phyloP scores from a whole-genome alignment of 2,888 invertebrate species.

The Ommatoiulus sabulosus region DNA sequence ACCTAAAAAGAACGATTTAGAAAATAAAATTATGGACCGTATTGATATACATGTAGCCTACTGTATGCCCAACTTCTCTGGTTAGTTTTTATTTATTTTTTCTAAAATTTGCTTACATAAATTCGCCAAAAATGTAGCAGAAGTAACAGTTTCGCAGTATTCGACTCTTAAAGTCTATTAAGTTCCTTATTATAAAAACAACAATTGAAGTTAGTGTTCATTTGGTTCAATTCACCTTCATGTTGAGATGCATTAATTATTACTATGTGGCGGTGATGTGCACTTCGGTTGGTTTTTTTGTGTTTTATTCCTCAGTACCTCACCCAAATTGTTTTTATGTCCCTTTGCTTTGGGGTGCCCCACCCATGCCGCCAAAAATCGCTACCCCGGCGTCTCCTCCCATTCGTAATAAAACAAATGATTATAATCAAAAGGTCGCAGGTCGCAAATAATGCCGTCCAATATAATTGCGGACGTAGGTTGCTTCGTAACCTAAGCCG shows the following conservation, averaged over 20 bases:
- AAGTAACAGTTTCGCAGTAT: too few species aligned
- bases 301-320: not conserved
- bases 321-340: conserved; percentile 11
- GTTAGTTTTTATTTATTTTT: too few species aligned
- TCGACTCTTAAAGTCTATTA: too few species aligned
- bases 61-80: too few species aligned
- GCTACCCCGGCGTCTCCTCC: not conserved
- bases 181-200: too few species aligned
- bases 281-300: not conserved
- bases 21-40: too few species aligned
- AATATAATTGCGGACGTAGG: not conserved
- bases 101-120: too few species aligned
- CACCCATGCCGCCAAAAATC: not conserved
- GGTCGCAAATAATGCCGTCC: conserved; percentile 1
- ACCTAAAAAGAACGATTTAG: too few species aligned
- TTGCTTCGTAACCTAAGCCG: too few species aligned
- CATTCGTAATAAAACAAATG: conserved; percentile 11
- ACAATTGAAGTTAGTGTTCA: too few species aligned
- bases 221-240: not conserved
- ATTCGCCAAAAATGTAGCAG: too few species aligned
- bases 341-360: not conserved
- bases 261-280: not conserved
- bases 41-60: too few species aligned
- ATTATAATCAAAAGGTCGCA: conserved; percentile 1
- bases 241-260: not conserved